A percentile compares a stretch with the other conserved stretches of the same genome.
Evolutionary conservation across 2,113 vertebrate species (phyloP).

Genomic region (Ariopsis seemanni): DNA sequence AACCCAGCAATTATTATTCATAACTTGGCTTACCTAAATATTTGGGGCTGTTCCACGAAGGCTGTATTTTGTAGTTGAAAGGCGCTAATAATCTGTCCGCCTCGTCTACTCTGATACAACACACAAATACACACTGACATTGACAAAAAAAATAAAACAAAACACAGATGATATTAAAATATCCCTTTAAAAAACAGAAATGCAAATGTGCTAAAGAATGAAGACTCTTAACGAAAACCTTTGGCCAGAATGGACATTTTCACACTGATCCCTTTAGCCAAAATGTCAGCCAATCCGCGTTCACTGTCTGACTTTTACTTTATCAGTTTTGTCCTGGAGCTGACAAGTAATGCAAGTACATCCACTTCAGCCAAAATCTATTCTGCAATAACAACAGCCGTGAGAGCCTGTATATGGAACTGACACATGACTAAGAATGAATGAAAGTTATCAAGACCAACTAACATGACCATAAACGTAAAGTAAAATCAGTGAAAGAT

Average conservation of each 20-base stretch:
- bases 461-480: too few species aligned
- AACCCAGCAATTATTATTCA: too few species aligned
- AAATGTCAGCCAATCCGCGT: background rate
- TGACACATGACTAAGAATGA: too few species aligned
- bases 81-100: constrained; percentile 76
- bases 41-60: constrained; percentile 76
- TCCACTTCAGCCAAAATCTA: too few species aligned
- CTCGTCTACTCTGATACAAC: constrained; percentile 69
- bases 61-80: constrained; percentile 76
- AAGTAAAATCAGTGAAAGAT: too few species aligned
- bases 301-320: background rate
- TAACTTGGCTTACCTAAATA: constrained; percentile 69
- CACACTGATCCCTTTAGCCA: background rate
- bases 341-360: too few species aligned
- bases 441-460: too few species aligned
- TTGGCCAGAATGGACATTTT: background rate
- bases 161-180: background rate
- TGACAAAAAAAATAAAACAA: background rate
- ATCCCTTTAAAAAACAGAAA: background rate
- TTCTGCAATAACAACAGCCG: too few species aligned
- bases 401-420: too few species aligned
- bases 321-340: background rate
- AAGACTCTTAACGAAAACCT: too few species aligned
- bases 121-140: background rate
- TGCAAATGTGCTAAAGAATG: background rate